Conservation (phyloP, 2,113 vertebrate species). For the Mesitornis unicolor region DNA sequence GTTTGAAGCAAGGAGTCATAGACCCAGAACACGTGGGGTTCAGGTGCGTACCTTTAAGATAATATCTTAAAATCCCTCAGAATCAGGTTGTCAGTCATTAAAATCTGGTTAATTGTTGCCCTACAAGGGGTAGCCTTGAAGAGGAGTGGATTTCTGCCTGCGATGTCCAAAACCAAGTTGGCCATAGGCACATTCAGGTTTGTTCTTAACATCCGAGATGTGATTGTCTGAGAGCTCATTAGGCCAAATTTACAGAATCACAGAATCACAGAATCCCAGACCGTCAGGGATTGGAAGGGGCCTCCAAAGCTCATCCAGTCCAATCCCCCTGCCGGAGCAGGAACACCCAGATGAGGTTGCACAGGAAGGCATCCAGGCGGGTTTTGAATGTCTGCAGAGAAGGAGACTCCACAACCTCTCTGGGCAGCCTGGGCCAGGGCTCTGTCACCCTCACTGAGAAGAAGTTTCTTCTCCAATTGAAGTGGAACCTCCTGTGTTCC, state of each 20-base stretch:
- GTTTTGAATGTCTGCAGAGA: too few species aligned
- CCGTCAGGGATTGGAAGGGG: too few species aligned
- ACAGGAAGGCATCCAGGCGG: too few species aligned
- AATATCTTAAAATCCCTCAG: not conserved
- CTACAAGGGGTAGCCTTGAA: not conserved
- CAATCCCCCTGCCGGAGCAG: too few species aligned
- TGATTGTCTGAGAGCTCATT: not conserved
- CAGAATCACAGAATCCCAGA: too few species aligned
- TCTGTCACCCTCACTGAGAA: too few species aligned
- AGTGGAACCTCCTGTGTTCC: too few species aligned
- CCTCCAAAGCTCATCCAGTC: too few species aligned
- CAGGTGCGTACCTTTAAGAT: not conserved
- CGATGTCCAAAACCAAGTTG: not conserved
- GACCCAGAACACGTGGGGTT: not conserved
- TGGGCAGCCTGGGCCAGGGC: too few species aligned
- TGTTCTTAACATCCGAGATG: not conserved
- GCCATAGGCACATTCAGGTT: not conserved
- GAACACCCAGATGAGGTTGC: too few species aligned
- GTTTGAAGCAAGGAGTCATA: not conserved
- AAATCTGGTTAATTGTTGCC: not conserved
- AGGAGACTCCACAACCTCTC: too few species aligned
- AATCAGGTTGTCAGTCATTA: not conserved
- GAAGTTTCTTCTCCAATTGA: too few species aligned
- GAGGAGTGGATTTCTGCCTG: not conserved
- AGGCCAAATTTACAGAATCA: not conserved